These are phyloP conservation scores for Callyntrura guangdongensis DNA, from an alignment of 2,888 invertebrate genomes.

Conservation along the genomic window DNA sequence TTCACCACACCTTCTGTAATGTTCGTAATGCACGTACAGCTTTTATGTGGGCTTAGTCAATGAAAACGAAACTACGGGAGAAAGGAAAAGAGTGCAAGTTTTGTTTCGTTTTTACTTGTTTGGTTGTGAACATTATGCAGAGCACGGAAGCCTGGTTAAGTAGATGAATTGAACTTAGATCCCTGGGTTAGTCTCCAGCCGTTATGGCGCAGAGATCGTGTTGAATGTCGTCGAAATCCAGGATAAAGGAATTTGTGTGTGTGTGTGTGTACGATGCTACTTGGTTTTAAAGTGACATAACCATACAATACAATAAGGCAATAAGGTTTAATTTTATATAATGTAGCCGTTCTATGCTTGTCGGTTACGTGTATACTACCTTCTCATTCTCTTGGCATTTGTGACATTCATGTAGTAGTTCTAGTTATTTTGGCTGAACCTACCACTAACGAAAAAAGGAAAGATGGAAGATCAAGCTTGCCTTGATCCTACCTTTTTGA, in stretches of 20 bases:
- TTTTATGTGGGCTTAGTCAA: background rate
- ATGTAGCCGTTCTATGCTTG: background rate
- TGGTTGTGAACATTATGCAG: constrained; percentile 21
- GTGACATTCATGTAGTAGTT: too few species aligned
- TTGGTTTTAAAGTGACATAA: background rate
- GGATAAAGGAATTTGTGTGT: constrained; percentile 14
- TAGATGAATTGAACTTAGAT: constrained; percentile 58
- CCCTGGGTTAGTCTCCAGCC: constrained; percentile 35
- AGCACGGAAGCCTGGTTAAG: constrained; percentile 25
- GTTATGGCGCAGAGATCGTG: constrained; percentile 22
- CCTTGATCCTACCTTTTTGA: background rate
- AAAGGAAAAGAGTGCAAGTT: background rate
- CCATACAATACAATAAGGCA: too few species aligned
- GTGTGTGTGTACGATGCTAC: background rate
- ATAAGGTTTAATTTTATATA: constrained; percentile 11
- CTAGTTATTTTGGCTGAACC: too few species aligned
- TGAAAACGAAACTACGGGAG: constrained; percentile 29
- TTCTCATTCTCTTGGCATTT: too few species aligned
- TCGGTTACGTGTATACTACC: background rate
- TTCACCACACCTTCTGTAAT: constrained; percentile 43
- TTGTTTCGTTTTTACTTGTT: constrained; percentile 26
- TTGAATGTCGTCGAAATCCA: constrained; percentile 23
- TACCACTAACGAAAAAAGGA: too few species aligned
- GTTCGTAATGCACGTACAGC: background rate
- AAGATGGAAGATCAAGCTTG: too few species aligned